Base-by-base conservation (phyloP, 2,888 invertebrate species). In the Stenodera caucasica region DNA sequence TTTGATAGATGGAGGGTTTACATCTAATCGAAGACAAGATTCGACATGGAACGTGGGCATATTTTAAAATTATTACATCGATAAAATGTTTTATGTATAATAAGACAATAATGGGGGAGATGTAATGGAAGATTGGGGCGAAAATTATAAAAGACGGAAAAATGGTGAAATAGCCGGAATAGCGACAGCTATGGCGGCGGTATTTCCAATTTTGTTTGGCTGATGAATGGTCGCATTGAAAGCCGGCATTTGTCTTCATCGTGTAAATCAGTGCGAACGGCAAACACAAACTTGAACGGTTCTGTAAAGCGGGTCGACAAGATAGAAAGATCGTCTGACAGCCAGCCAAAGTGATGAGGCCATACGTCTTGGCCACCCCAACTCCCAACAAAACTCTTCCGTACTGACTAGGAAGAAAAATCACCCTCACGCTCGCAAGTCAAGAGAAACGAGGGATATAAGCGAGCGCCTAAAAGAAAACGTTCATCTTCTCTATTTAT, bases 401-500 rank as follows among this genome's bases (percentile, higher is more conserved):
- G 58, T n/a, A n/a, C 45, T 65, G 77, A 77, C 78, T 74, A 69
- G n/a, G n/a, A n/a, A 75, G 80, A 80, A 78, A 80, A 80, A 80
- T 80, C 74, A 76, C 78, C 77, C 77, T 76, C 75, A 70, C 73
- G 77, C 78, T 74, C 70, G 72, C 74, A 74, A 75, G 74, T 76
- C 76, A 73, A 70, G 71, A 72, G 70, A 74, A 72, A 67, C 68
- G 70, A 70, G 73, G 71, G 72, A 72, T 72, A 66, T 64, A 66
- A 74, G 72, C 72, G 73, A 72, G 68, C 73, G 71, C 69, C 73
- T 73, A 74, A 74, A 75, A 73, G 75, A 75, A 73, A 75, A 75
- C 77, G 78, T 77, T 79, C 78, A 77, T 80, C 78, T 77, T 74
- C 72, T 71, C 76, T 75, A 79, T 78, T 79, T 79, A 78, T 79